Percentiles rank a stretch among this genome's conserved stretches.
Conservation (phyloP, 2,797 vertebrate species). For the Sebastes oblongus region DNA sequence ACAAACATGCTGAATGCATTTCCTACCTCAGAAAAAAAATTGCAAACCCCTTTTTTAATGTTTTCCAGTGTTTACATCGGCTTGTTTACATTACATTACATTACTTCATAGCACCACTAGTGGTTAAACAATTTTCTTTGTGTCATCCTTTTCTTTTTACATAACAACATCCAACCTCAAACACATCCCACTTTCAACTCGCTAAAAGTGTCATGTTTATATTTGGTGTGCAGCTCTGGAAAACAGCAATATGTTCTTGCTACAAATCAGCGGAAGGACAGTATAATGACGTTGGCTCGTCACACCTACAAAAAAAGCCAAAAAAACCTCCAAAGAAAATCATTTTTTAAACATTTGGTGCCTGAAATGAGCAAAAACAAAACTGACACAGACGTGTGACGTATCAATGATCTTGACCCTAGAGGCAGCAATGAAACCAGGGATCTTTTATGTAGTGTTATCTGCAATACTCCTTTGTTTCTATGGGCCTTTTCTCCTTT, state of each 20-base stretch:
- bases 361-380: neutral
- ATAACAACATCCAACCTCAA: neutral
- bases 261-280: no score
- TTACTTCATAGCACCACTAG: neutral
- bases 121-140: neutral
- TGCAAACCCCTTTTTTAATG: neutral
- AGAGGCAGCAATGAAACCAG: no score
- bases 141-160: neutral
- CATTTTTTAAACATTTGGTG: neutral
- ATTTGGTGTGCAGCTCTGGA: no score
- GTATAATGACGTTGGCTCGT: neutral
- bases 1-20: slow-evolving; percentile 26
- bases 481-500: neutral
- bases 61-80: neutral
- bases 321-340: neutral
- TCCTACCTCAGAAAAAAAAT: slow-evolving; percentile 1
- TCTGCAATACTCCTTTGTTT: neutral
- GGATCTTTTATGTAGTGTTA: neutral
- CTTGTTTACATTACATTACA: neutral
- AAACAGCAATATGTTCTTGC: no score
- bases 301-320: neutral
- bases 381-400: neutral
- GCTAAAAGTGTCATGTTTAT: neutral
- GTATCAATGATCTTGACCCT: neutral
- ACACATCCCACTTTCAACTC: neutral